Evolutionary conservation across 1,140 invertebrate genomes (phyloP), one percentile per base, ranked within the genome.

Genomic region (Scaptomyza hsui): DNA sequence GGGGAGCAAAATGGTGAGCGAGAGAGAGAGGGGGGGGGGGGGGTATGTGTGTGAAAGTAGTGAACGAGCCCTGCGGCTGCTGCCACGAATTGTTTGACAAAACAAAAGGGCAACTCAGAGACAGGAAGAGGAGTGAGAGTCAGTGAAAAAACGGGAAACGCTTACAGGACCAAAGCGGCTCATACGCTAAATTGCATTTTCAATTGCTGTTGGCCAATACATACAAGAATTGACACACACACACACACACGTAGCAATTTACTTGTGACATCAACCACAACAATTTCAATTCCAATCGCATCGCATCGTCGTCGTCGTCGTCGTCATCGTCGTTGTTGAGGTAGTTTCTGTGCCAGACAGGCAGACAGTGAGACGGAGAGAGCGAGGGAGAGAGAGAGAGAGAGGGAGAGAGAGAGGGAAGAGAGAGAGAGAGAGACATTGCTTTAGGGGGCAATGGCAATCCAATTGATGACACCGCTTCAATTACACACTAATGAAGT

Each of bases 401-500:
- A 9, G 5, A 7, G n/a, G 9, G 26, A 29, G 2, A 2, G 19
- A 21, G 19, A 2, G 19, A 21, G n/a, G n/a, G n/a, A 21, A 21
- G 19, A 21, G 19, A 21, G 4, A 21, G 19, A 21, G 19, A 21
- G 1, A 29, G 4, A 9, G 5, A 7, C 32, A 35, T 35, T 12
- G 32, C 32, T n/a, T 4, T 35, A 9, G 32, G 41, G 53, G 49
- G 51, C 71, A 79, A 57, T 79, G 78, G 61, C 72, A 72, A 80
- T 72, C 61, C 61, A 79, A 79, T 80, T 80, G 62, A 60, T 72
- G 57, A 71, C 21, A 47, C 49, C 56, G 15, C 62, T 37, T 63
- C 75, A 72, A 78, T 78, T 78, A 78, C 53, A 68, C 52, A 67
- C 77, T 80, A 80, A 79, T 79, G 77, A 79, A 79, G 44, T 79